A percentile compares a stretch with the other conserved stretches of the same genome.
Evolutionary conservation across 2,797 vertebrate species (phyloP).

Genomic region (Tapirus indicus): DNA sequence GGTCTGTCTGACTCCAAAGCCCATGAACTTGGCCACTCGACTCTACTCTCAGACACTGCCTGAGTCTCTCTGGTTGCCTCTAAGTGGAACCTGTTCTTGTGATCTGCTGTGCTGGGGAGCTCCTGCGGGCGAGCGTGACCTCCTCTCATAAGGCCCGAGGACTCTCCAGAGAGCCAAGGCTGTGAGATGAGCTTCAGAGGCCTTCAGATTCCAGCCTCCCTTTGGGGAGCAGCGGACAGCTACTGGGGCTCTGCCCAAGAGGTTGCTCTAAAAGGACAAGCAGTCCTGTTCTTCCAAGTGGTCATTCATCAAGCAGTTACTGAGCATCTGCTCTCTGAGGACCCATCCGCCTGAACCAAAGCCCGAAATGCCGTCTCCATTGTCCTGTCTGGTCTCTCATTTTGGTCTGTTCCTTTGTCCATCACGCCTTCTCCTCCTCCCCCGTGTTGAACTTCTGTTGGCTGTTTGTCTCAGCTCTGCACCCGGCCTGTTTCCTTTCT

Average conservation of each 20-base stretch:
- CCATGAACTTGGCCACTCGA: not conserved
- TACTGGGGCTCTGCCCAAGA: not conserved
- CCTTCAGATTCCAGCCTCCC: not conserved
- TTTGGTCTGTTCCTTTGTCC: not conserved
- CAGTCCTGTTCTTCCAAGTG: not conserved
- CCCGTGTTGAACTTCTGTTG: not conserved
- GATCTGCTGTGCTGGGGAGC: not conserved
- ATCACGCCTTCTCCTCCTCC: not conserved
- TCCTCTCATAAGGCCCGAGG: not conserved
- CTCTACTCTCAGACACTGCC: not conserved
- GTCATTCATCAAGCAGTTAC: constrained; percentile 61
- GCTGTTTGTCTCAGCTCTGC: not conserved
- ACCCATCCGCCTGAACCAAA: constrained; percentile 47
- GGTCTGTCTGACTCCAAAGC: not conserved
- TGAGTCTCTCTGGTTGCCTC: not conserved
- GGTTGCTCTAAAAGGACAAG: not conserved
- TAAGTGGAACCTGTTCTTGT: not conserved
- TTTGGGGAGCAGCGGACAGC: not conserved
- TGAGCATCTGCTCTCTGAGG: constrained; percentile 41
- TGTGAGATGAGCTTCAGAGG: not conserved
- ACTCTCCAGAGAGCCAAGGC: not conserved
- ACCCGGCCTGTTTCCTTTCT: not conserved
- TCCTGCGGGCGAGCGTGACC: not conserved
- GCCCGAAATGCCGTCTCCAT: not conserved
- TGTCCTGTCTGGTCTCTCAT: constrained; percentile 39